Conservation (phyloP, 2,888 invertebrate genomes). For the Nemotelus nigrinus region DNA sequence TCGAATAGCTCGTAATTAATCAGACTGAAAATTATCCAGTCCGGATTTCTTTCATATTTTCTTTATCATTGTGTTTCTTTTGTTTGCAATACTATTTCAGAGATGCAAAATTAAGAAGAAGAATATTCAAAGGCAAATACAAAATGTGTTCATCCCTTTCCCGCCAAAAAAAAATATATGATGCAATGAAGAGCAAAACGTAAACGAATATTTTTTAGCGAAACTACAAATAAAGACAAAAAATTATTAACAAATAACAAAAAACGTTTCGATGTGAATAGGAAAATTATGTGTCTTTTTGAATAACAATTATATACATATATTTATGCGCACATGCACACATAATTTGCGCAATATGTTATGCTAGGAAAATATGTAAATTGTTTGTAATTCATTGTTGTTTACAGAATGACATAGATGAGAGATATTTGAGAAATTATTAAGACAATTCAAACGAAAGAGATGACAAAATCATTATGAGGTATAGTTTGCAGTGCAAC, state of each 20-base stretch:
- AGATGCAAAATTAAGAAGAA: no score
- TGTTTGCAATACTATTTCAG: no score
- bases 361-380: neutral
- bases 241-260: neutral
- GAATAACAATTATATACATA: neutral
- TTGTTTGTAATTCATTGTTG: neutral
- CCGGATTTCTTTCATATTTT: no score
- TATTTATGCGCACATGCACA: no score
- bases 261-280: neutral
- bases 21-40: no score
- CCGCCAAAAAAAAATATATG: no score
- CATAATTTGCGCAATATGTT: neutral
- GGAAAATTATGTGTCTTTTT: constrained; percentile 14
- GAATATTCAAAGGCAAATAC: no score
- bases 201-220: neutral
- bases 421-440: neutral
- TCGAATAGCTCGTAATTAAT: no score
- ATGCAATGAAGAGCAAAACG: no score
- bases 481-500: constrained; percentile 35
- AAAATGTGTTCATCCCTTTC: no score
- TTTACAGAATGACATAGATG: neutral
- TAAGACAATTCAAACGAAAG: constrained; percentile 7
- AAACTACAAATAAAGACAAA: neutral
- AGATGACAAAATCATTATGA: neutral
- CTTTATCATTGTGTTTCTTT: no score